A percentile compares a stretch with the other conserved stretches of the same genome.
Evolutionary conservation across 2,888 invertebrate species (phyloP).

Genomic region (Dromius quadrimaculatus): DNA sequence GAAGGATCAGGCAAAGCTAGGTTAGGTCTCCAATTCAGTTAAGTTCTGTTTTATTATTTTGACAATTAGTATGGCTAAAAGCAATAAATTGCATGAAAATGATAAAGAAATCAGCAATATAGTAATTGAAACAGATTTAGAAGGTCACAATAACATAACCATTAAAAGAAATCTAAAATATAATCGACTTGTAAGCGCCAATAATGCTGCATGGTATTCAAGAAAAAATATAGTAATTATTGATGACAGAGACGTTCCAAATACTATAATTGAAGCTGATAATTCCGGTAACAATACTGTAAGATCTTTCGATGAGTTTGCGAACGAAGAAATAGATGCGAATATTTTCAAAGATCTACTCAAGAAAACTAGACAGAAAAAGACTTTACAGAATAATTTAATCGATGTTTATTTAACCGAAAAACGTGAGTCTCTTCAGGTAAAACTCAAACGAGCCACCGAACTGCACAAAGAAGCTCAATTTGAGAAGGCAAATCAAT

Average conservation of each 20-base stretch:
- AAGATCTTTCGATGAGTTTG: conserved; percentile 2
- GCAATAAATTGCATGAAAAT: background rate
- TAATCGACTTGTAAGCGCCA: conserved; percentile 10
- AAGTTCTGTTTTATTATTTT: conserved; percentile 2
- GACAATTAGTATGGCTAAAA: background rate
- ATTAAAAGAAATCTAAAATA: conserved; percentile 13
- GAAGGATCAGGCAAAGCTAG: too few relatives aligned
- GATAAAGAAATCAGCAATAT: background rate
- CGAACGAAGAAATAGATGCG: background rate
- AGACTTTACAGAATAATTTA: background rate
- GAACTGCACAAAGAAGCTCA: background rate
- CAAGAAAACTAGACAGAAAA: conserved; percentile 14
- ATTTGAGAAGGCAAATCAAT: conserved; percentile 18
- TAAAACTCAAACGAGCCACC: conserved; percentile 20
- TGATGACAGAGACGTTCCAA: background rate
- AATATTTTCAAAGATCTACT: conserved; percentile 29
- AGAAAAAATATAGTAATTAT: conserved; percentile 39
- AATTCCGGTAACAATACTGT: conserved; percentile 24
- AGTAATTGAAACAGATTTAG: background rate
- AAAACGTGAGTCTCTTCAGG: conserved; percentile 30
- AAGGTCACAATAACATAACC: background rate
- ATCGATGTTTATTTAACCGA: conserved; percentile 31
- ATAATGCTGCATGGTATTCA: background rate
- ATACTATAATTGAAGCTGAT: conserved; percentile 29
- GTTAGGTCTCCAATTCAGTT: conserved; percentile 1